A percentile compares a stretch with the other conserved stretches of the same genome.
phyloP scores from a whole-genome alignment of 1,140 invertebrate species.

The Cotesia vestalis region DNA sequence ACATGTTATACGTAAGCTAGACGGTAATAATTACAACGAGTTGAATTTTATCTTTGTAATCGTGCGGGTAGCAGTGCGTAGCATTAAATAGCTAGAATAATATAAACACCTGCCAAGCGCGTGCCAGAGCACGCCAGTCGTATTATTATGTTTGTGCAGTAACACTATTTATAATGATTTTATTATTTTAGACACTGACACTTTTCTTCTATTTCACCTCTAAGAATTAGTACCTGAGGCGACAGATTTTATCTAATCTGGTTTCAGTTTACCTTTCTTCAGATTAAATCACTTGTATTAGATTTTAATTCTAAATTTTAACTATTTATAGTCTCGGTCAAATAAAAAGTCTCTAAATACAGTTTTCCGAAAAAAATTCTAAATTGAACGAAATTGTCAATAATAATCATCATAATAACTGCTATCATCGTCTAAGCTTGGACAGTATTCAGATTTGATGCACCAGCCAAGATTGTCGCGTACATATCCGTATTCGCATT shows the following conservation, averaged over 20 bases:
- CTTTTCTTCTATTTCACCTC: neutral
- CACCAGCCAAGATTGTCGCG: neutral
- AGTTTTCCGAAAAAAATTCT: too few species aligned
- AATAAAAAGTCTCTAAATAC: too few species aligned
- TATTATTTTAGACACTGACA: neutral
- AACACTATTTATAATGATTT: conserved; percentile 23
- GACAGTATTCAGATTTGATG: neutral
- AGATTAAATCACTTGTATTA: too few species aligned
- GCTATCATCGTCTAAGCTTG: neutral
- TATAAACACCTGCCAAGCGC: conserved; percentile 54
- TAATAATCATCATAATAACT: too few species aligned
- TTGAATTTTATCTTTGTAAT: conserved; percentile 62
- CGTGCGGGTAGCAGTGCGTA: conserved; percentile 60
- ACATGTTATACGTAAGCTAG: conserved; percentile 41
- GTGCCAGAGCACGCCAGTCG: conserved; percentile 52
- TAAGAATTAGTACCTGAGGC: too few species aligned
- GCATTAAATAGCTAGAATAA: conserved; percentile 25
- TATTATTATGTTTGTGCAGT: conserved; percentile 22
- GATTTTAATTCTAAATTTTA: too few species aligned
- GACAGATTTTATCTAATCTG: too few species aligned
- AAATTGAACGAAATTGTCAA: too few species aligned
- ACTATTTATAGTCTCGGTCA: too few species aligned
- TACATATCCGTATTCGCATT: neutral
- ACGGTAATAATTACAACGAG: conserved; percentile 54
- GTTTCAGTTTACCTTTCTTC: too few species aligned